Base-by-base conservation (phyloP, 2,888 invertebrate genomes). In the Formica aserva region DNA sequence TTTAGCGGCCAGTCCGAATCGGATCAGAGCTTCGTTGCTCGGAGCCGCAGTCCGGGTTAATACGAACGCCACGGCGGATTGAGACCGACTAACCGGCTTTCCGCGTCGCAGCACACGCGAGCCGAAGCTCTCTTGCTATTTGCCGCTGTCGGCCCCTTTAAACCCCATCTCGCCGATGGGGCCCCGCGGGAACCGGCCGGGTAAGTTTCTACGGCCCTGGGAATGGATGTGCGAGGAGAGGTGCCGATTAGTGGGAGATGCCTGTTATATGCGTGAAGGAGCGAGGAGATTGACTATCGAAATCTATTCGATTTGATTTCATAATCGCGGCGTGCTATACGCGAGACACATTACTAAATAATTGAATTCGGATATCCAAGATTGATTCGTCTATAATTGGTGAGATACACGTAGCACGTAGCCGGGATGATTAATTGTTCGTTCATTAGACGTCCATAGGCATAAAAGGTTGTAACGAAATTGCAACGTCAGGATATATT, bases 11-110 rank as follows among this genome's bases (percentile, higher is more conserved):
- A 22, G 29, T 15, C 22, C 8, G 29, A 52, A 52, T 32, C 32
- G 48, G 5, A 38, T 26, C 26, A 26, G 35, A 26, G 22, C 45
- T 5, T 41, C 45, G 72, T 41, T 8, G 26, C 29, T 76, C 57
- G 55, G 15, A 66, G 55, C 35, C 60, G 29, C 29, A 38, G 35
- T n/a, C 18, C 38, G 26, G 45, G 22, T 55, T 81, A 75, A 83
- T 52, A 83, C 87, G 91, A 87, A 86, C 88, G 84, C 82, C 80
- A 88, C 92, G 89, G 85, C 89, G 91, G 92, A 91, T 92, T 89
- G 90, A 91, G 91, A 92, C 90, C 92, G 90, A 94, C 94, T 94
- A 93, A 93, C 93, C 93, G 93, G 93, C 93, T 92, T 92, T 93
- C 91, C 91, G 92, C 92, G 90, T 91, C 92, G 89, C 86, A 91